Evolutionary conservation across 2,888 invertebrate species (phyloP).

Genomic region (Alviniconcha strummeri): DNA sequence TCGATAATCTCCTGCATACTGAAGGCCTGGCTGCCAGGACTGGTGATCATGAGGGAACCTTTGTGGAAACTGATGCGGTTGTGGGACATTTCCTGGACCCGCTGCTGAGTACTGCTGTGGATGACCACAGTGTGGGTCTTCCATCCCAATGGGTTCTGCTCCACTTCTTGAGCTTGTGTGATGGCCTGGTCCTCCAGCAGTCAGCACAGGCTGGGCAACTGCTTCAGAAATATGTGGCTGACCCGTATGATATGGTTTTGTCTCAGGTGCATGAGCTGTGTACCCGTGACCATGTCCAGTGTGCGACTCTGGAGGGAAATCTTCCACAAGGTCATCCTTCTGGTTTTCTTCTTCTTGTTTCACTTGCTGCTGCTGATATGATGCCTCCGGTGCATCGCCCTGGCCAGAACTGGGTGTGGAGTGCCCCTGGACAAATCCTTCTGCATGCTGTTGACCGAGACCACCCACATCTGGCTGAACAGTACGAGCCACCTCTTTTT

Average conservation of each 20-base stretch:
- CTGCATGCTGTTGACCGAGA: too few species aligned
- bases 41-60: not conserved
- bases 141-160: not conserved
- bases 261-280: too few species aligned
- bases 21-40: too few species aligned
- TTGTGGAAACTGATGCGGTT: not conserved
- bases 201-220: not conserved
- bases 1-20: not conserved
- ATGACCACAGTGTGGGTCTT: not conserved
- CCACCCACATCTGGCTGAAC: too few species aligned
- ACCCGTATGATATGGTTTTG: too few species aligned
- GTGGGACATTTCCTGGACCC: not conserved
- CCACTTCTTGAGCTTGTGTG: not conserved
- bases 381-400: too few species aligned
- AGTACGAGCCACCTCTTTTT: too few species aligned
- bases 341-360: not conserved
- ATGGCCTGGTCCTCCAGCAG: not conserved
- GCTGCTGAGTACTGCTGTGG: not conserved
- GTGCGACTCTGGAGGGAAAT: not conserved
- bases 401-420: too few species aligned
- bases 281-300: not conserved
- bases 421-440: too few species aligned
- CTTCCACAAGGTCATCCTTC: slow-evolving; percentile 2
- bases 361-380: not conserved
- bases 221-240: not conserved